These are phyloP conservation scores for Platanista minor DNA, from an alignment of 2,113 vertebrate genomes.

Conservation along the genomic window DNA sequence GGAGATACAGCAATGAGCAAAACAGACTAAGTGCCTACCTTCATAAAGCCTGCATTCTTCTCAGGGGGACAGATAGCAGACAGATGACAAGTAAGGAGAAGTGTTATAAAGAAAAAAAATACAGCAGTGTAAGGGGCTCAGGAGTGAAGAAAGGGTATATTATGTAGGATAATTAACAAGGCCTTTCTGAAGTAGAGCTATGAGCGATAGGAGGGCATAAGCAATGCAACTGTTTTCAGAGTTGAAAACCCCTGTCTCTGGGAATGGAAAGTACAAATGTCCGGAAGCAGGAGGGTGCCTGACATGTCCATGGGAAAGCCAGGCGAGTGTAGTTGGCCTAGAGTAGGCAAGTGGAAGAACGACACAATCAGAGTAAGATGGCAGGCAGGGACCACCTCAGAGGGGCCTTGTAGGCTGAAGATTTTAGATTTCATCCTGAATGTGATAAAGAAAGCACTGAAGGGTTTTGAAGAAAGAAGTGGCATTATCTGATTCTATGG, in stretches of 20 bases:
- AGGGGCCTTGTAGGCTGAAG: background rate
- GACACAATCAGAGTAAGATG: background rate
- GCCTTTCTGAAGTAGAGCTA: background rate
- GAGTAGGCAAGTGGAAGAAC: background rate
- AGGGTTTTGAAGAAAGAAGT: background rate
- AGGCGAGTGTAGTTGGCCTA: background rate
- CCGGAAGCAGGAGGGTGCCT: background rate
- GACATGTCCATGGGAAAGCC: background rate
- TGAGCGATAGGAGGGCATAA: background rate
- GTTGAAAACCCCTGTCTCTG: background rate
- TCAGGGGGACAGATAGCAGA: background rate
- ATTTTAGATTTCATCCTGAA: background rate
- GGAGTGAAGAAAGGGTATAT: background rate
- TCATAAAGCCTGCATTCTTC: background rate
- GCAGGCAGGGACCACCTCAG: background rate
- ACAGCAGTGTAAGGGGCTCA: background rate
- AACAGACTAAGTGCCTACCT: background rate
- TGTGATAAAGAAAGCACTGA: background rate
- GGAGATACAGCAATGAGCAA: background rate
- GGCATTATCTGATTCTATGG: background rate
- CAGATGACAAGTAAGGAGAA: background rate
- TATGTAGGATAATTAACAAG: background rate
- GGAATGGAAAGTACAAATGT: background rate
- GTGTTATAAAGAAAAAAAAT: background rate
- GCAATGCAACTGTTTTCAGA: background rate